phyloP scores from a whole-genome alignment of 2,797 vertebrate species.

The Anguilla marmorata region DNA sequence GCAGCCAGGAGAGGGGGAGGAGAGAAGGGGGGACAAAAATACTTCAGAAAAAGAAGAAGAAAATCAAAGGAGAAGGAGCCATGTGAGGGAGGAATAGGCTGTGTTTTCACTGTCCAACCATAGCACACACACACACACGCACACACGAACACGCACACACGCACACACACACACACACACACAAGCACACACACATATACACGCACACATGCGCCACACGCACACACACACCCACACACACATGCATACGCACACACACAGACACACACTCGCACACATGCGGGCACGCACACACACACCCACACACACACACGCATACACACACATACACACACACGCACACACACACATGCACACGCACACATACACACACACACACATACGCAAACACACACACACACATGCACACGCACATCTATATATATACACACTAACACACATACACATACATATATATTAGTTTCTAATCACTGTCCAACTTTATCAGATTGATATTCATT shows the following conservation, averaged over 20 bases:
- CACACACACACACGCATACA: too few species aligned
- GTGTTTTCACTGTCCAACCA: neutral
- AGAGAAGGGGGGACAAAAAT: neutral
- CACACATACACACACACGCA: too few species aligned
- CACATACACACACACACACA: too few species aligned
- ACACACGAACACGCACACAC: too few species aligned
- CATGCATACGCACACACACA: too few species aligned
- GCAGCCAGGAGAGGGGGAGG: slow-evolving; percentile 40
- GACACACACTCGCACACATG: too few species aligned
- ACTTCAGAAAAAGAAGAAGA: slow-evolving; percentile 31
- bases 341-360: too few species aligned
- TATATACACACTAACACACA: neutral
- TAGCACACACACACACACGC: neutral
- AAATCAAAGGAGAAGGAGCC: neutral
- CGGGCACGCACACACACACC: too few species aligned
- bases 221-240: neutral
- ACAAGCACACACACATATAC: too few species aligned
- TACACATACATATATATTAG: neutral
- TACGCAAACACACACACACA: neutral
- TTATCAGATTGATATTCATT: too few species aligned
- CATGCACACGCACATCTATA: neutral
- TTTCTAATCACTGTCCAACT: neutral
- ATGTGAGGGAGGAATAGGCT: neutral
- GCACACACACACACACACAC: too few species aligned
- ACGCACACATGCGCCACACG: too few species aligned